Percentiles rank a stretch among this genome's conserved stretches.
phyloP scores from a whole-genome alignment of 2,113 vertebrate species.

The Sialia sialis region DNA sequence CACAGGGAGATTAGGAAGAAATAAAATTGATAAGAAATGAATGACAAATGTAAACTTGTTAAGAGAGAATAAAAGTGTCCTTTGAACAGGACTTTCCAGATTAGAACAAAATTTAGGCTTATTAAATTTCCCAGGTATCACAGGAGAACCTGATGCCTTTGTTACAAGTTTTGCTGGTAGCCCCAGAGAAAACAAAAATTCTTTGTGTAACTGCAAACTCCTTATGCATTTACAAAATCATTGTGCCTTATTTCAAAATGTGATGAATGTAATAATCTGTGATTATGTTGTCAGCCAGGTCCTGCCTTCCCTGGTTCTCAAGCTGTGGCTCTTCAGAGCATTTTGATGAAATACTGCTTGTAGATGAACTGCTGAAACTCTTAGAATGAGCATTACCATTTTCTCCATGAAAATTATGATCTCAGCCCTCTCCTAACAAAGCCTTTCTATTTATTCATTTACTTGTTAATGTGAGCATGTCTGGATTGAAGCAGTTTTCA shows the following conservation, averaged over 20 bases:
- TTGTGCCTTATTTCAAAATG: neutral
- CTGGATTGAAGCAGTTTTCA: neutral
- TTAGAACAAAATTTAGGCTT: neutral
- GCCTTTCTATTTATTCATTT: neutral
- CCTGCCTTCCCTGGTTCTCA: neutral
- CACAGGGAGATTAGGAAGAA: neutral
- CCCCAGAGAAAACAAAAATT: neutral
- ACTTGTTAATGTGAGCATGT: neutral
- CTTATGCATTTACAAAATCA: neutral
- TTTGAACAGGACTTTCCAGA: neutral
- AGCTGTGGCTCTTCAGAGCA: neutral
- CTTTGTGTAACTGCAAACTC: neutral
- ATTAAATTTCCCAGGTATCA: neutral
- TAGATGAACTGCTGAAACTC: neutral
- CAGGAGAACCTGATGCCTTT: neutral
- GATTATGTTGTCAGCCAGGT: neutral
- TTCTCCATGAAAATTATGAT: accelerated
- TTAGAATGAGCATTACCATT: neutral
- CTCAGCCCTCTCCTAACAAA: neutral
- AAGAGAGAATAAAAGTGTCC: neutral
- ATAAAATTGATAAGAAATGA: neutral
- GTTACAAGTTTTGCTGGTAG: neutral
- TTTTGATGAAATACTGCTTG: neutral
- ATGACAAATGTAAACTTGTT: neutral
- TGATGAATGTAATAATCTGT: neutral